Conservation (phyloP, 2,888 invertebrate species). For the Philopedon plagiatum region DNA sequence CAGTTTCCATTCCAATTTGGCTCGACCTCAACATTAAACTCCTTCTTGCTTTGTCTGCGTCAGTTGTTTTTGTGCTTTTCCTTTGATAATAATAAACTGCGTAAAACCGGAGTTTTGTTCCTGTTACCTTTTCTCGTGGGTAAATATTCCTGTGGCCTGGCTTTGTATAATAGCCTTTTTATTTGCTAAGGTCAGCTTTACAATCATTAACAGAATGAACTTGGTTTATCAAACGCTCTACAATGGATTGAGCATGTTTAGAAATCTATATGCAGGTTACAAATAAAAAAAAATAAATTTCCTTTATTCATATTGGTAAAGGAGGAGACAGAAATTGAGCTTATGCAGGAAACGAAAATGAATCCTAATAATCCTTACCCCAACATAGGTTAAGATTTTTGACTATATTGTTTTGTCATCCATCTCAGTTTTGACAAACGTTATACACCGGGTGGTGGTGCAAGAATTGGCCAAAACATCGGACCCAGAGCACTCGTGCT, state of each 20-base stretch:
- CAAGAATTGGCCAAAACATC: no score
- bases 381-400: no score
- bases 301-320: no score
- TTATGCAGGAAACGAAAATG: no score
- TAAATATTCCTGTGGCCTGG: not conserved
- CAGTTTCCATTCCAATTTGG: conserved; percentile 8
- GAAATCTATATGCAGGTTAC: no score
- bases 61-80: conserved; percentile 23
- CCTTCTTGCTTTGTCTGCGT: not conserved
- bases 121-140: conserved; percentile 12
- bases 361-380: no score
- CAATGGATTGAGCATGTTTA: not conserved
- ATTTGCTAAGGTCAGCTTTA: conserved; percentile 15
- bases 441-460: no score
- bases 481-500: no score
- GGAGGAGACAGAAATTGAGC: no score
- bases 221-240: not conserved
- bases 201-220: not conserved
- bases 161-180: conserved; percentile 14
- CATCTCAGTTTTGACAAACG: no score
- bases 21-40: conserved; percentile 4
- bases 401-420: no score
- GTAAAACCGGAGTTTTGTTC: conserved; percentile 6
- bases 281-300: no score
- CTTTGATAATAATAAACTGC: conserved; percentile 23